phyloP scores from a whole-genome alignment of 2,113 vertebrate genomes.

The Clarias macrocephalus region DNA sequence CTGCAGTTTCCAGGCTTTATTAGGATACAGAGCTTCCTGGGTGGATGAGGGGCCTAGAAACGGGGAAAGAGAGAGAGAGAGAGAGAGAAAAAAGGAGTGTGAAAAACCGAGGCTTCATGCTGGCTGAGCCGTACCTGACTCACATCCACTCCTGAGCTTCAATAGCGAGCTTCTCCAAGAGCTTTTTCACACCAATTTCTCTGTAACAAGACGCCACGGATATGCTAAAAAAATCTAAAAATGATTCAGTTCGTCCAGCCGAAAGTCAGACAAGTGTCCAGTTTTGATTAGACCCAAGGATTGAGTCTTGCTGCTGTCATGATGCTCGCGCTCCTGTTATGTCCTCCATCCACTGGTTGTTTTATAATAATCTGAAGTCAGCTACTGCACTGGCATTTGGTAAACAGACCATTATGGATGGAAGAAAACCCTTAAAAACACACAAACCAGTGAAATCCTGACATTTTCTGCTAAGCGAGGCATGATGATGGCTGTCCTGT shows the following conservation, averaged over 20 bases:
- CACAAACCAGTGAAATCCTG: neutral
- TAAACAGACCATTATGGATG: conserved; percentile 18
- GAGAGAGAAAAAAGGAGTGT: neutral
- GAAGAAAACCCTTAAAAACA: conserved; percentile 7
- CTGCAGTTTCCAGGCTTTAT: conserved; percentile 35
- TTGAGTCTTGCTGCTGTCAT: neutral
- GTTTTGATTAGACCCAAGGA: neutral
- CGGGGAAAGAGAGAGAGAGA: neutral
- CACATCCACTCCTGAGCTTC: neutral
- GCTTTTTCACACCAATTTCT: neutral
- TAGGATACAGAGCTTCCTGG: neutral
- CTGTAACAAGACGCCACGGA: neutral
- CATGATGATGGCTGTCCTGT: conserved; percentile 15
- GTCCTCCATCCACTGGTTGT: neutral
- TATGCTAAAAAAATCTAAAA: neutral
- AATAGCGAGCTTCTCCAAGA: neutral
- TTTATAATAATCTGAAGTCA: neutral
- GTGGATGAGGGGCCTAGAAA: neutral
- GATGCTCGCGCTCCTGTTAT: neutral
- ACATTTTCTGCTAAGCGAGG: conserved; percentile 15
- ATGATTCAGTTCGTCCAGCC: neutral
- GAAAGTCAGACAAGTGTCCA: neutral
- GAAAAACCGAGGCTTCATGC: neutral
- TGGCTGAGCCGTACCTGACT: neutral
- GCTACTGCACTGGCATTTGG: neutral